phyloP scores from a whole-genome alignment of 2,113 vertebrate genomes.

The Chaetodon auriga region DNA sequence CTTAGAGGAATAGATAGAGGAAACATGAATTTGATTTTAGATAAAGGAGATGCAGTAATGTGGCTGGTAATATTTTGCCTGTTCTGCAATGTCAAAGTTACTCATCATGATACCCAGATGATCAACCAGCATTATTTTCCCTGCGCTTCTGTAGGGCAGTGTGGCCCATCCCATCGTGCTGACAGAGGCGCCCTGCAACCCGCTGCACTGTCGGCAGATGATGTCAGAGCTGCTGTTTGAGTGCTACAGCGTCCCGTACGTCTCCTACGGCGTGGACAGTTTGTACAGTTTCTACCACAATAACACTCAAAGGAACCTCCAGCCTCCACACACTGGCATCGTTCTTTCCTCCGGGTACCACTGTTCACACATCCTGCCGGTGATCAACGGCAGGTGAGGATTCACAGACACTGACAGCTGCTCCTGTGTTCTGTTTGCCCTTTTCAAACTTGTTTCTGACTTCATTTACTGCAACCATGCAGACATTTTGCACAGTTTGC shows the following conservation, averaged over 20 bases:
- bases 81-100: background rate
- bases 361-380: conserved; percentile 93
- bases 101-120: background rate
- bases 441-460: background rate
- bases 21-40: too few relatives aligned
- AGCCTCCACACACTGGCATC: conserved; percentile 85
- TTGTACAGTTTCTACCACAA: conserved; percentile 94
- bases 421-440: background rate
- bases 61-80: background rate
- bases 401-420: too few relatives aligned
- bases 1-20: too few relatives aligned
- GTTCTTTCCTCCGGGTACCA: conserved; percentile 95
- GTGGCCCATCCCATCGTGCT: conserved; percentile 87
- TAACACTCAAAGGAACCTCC: conserved; percentile 69
- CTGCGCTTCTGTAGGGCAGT: conserved; percentile 58
- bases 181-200: conserved; percentile 85
- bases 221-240: conserved; percentile 95
- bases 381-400: conserved; percentile 93
- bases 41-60: background rate
- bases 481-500: background rate
- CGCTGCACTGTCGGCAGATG: conserved; percentile 87
- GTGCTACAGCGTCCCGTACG: conserved; percentile 92
- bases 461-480: background rate
- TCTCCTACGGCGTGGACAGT: conserved; percentile 93
- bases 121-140: background rate